A percentile compares a stretch with the other conserved stretches of the same genome.
phyloP scores from a whole-genome alignment of 2,113 vertebrate genomes.

The Ctenodactylus gundi region DNA sequence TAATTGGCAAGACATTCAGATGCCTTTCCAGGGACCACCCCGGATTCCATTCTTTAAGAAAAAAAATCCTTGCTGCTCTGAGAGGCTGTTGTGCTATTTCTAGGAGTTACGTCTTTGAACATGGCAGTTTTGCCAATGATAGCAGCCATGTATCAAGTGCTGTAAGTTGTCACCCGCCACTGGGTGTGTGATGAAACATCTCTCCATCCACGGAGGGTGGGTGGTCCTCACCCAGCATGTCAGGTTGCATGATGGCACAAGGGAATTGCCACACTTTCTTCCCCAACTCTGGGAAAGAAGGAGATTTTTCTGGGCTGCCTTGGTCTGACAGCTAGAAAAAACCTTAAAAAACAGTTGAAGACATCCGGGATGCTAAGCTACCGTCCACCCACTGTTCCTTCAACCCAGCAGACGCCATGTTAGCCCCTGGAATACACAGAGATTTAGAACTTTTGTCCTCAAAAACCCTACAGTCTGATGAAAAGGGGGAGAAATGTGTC shows the following conservation, averaged over 20 bases:
- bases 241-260: accelerated
- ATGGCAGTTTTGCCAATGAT: not conserved
- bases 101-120: not conserved
- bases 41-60: not conserved
- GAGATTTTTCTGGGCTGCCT: not conserved
- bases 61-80: not conserved
- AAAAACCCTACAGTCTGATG: not conserved
- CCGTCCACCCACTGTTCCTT: not conserved
- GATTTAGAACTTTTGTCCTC: not conserved
- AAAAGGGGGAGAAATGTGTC: not conserved
- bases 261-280: not conserved
- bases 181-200: not conserved
- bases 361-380: accelerated
- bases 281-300: not conserved
- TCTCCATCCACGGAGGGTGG: not conserved
- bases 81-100: not conserved
- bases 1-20: slow-evolving; percentile 16
- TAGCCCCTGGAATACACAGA: not conserved
- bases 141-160: not conserved
- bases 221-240: accelerated
- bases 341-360: not conserved
- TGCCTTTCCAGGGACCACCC: slow-evolving; percentile 25
- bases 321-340: not conserved
- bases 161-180: not conserved
- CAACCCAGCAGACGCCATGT: not conserved